A percentile compares a stretch with the other conserved stretches of the same genome.
Conservation (phyloP, 2,113 vertebrate species). For the Elephas maximus region DNA sequence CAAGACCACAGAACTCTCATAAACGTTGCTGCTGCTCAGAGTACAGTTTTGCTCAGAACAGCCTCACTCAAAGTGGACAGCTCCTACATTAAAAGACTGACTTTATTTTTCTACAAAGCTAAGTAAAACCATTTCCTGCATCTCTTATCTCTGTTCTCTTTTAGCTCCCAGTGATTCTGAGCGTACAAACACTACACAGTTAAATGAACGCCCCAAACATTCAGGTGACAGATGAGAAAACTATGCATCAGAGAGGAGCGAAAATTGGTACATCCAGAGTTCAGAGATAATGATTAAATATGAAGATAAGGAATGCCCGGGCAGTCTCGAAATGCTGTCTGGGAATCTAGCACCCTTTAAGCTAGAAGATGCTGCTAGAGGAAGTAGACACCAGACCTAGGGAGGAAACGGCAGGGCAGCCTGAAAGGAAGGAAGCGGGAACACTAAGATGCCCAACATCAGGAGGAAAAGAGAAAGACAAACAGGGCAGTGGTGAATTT, state of each 20-base stretch:
- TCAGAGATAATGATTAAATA: not conserved
- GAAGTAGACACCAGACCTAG: not conserved
- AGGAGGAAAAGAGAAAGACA: not conserved
- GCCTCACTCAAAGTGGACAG: slow-evolving; percentile 3
- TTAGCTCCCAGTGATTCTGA: not conserved
- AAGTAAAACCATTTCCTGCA: not conserved
- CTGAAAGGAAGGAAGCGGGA: not conserved
- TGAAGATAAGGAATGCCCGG: not conserved
- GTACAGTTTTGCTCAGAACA: not conserved
- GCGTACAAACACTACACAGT: not conserved
- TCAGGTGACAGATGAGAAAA: not conserved
- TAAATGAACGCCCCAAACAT: not conserved
- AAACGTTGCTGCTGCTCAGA: not conserved
- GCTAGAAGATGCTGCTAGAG: not conserved
- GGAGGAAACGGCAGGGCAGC: not conserved
- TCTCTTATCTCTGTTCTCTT: not conserved
- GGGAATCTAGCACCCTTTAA: not conserved
- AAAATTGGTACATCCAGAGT: not conserved
- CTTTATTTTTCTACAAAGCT: not conserved
- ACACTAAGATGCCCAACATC: not conserved
- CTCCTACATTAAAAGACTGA: not conserved
- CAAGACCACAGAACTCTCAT: not conserved
- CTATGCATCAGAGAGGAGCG: not conserved
- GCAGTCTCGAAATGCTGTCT: not conserved
- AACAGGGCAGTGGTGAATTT: not conserved